Base-by-base conservation (phyloP, 2,113 vertebrate species). In the Eudorcas thomsonii region DNA sequence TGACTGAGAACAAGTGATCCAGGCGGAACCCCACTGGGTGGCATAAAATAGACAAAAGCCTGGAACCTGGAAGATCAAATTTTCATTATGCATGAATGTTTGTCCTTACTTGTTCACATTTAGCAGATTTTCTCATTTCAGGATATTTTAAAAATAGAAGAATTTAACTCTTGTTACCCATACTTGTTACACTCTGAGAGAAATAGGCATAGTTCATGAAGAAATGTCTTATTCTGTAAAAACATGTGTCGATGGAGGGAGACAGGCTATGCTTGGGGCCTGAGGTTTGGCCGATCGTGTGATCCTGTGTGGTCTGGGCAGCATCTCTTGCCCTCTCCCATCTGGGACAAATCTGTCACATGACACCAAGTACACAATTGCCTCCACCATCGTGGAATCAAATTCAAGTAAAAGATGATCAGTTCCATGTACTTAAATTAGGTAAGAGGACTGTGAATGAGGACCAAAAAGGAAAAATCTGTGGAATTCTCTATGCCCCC, bases 401-500 rank as follows among this genome's bases (percentile, higher is more conserved):
- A 52, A 54, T 67, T 94, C 36, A 94, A 83, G 50, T 52, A 88
- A 77, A 90, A 96, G 39, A 39, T 36, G 74, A 81, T 90, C 57
- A 67, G 21, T 43, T 88, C 71, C 71, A 26, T 11, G 4, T 25
- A 94, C 84, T 83, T 62, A 25, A 26, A 23, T 67, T 81, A 88
- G 85, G 93, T 95, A 91, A 88, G 28, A 28, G 52, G 33, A 78
- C 8, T 80, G 54, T 82, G 77, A 94, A 90, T 92, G 92, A 95
- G 85, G 71, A 82, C 48, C 36, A 60, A 95, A 96, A 50, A 74
- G 74, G 57, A 94, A 97, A 92, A 60, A 91, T 83, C 6, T 88
- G 77, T 92, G 90, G 96, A 95, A 92, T 97, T 97, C 77, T 94
- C 90, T 96, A 0, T 67, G 39, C 71, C 92, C 54, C 74, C 80